These are phyloP conservation scores for Amphipyra tragopoginis DNA, from an alignment of 2,888 invertebrate species.

Conservation along the genomic window DNA sequence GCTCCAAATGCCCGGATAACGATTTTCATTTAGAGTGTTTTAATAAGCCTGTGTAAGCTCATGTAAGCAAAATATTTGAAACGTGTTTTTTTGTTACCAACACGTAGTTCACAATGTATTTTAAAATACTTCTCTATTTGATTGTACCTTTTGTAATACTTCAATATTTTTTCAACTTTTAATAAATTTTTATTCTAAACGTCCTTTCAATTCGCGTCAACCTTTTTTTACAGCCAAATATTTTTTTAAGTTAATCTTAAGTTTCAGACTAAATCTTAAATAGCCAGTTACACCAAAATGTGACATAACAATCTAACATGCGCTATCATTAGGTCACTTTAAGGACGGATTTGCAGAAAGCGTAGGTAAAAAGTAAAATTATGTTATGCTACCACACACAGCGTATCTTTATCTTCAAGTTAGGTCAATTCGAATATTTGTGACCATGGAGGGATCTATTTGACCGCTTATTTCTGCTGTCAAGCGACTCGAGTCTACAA, in stretches of 20 bases:
- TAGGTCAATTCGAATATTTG: no score
- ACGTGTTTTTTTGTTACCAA: constrained; percentile 59
- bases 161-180: constrained; percentile 13
- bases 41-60: constrained; percentile 87
- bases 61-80: constrained; percentile 74
- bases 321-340: not conserved
- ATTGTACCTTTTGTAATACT: constrained; percentile 8
- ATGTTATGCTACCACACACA: no score
- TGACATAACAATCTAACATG: no score
- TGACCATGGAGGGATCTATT: no score
- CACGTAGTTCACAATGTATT: constrained; percentile 36
- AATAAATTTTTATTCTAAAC: constrained; percentile 9
- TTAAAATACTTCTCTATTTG: constrained; percentile 32
- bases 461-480: no score
- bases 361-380: no score
- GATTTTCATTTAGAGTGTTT: constrained; percentile 89
- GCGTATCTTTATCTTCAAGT: no score
- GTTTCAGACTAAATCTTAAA: no score
- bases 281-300: no score
- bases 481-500: no score
- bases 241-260: no score
- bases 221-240: not conserved
- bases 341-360: no score
- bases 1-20: constrained; percentile 87
- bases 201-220: not conserved